Conservation (phyloP, 2,797 vertebrate genomes). For the Sebastes iracundus region DNA sequence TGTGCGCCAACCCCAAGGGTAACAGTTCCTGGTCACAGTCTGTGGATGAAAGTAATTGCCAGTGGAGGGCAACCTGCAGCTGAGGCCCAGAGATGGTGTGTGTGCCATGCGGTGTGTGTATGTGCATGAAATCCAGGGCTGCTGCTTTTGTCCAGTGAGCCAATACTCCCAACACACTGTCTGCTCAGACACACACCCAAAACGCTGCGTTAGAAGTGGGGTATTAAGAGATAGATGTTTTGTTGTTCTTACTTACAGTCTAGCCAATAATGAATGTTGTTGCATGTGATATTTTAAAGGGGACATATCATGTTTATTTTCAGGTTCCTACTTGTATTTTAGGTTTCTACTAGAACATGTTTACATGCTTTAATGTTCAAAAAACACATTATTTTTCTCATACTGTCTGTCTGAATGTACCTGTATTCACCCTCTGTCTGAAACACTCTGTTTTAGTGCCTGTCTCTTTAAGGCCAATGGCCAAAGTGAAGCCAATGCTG, state of each 20-base stretch:
- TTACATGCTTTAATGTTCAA: too few relatives aligned
- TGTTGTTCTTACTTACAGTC: background rate
- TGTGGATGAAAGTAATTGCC: constrained; percentile 80
- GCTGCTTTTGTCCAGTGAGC: constrained; percentile 35
- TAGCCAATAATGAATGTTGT: background rate
- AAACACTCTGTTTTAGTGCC: accelerated
- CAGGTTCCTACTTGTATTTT: too few relatives aligned
- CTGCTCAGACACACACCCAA: background rate
- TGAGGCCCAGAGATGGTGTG: constrained; percentile 52
- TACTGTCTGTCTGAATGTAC: too few relatives aligned
- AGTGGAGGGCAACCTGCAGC: constrained; percentile 78
- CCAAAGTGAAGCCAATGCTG: too few relatives aligned
- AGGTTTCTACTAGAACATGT: too few relatives aligned
- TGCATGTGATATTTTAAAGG: background rate
- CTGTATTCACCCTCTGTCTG: too few relatives aligned
- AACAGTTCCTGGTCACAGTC: constrained; percentile 76
- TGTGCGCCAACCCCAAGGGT: constrained; percentile 41
- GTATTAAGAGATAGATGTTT: background rate
- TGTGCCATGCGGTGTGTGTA: constrained; percentile 14
- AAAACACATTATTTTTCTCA: too few relatives aligned
- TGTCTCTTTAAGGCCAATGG: too few relatives aligned
- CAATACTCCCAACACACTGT: background rate
- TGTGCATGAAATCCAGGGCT: constrained; percentile 16
- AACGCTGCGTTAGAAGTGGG: background rate
- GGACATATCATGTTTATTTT: too few relatives aligned